Base-by-base conservation (phyloP, 1,140 invertebrate species). In the Euschistus heros region DNA sequence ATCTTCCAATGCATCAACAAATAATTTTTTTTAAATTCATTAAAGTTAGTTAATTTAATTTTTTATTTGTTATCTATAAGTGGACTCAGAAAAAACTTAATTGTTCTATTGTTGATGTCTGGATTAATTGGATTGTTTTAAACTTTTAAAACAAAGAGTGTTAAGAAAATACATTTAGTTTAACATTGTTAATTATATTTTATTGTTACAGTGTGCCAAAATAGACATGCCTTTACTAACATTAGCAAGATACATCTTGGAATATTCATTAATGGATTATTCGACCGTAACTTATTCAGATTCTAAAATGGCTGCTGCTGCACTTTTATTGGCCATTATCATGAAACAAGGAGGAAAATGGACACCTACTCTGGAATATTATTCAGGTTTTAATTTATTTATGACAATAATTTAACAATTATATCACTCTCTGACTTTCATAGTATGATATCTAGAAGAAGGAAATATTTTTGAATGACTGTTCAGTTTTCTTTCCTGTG, bases 251-350 rank as follows among this genome's bases (percentile, higher is more conserved):
- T 99, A 86, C 76, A 91, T 98, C 72, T 79, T 98, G 69, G 97
- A 99, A 77, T 84, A 86, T 71, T 92, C 91, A 1, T 77, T 98
- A 50, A 89, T 97, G 87, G 92, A 97, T 70, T 97, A 97, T 75
- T 78, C 83, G 2, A 86, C 91, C 60, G 82, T 94, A 68, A 78
- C 76, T 14, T 79, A 83, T 18, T 84, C 84, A 17, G 95, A 98
- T 73, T 96, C 93, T 44, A 85, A 89, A 77, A 80, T 96, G 77
- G 94, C 93, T 27, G 86, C 90, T 24, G 89, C 92, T 33, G 81
- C 87, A 46, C 79, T 98, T 1, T 85, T 87, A 67, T 78, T 98
- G 54, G 93, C 96, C 7, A 75, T 94, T 54, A 80, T 85, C 70
- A 97, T 98, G 89, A 85, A 87, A 75, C 79, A 82, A 68, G 75